Conservation (phyloP, 2,888 invertebrate species). For the Oscheius sp. region DNA sequence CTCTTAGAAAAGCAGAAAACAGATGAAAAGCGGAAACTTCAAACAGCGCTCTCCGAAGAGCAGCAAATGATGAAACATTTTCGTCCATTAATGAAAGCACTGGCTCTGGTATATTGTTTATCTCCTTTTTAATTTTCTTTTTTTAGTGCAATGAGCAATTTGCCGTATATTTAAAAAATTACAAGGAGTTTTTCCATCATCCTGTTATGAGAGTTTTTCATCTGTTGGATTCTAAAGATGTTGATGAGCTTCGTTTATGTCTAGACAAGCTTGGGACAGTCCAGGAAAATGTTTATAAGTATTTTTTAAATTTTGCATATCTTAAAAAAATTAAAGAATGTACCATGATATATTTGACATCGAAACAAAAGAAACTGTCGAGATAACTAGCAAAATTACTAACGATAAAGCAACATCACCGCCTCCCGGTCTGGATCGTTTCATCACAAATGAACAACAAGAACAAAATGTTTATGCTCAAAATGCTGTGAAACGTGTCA, state of each 20-base stretch:
- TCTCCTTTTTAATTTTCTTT: background rate
- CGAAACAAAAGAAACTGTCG: background rate
- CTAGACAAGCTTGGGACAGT: slow-evolving; percentile 44
- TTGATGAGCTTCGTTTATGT: slow-evolving; percentile 41
- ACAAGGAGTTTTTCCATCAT: slow-evolving; percentile 53
- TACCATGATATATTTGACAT: slow-evolving; percentile 37
- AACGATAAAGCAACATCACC: slow-evolving; percentile 9
- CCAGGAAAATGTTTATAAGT: slow-evolving; percentile 45
- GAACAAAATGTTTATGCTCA: slow-evolving; percentile 59
- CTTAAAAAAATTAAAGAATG: slow-evolving; percentile 38
- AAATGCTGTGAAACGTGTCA: slow-evolving; percentile 51
- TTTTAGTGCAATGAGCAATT: slow-evolving; percentile 47
- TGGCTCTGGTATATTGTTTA: slow-evolving; percentile 36
- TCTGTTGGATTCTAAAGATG: slow-evolving; percentile 35
- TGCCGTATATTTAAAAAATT: slow-evolving; percentile 42
- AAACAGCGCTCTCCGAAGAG: slow-evolving; percentile 48
- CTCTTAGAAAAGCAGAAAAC: slow-evolving; percentile 26
- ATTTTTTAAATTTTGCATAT: background rate
- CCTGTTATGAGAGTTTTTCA: slow-evolving; percentile 51
- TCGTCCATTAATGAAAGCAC: slow-evolving; percentile 50
- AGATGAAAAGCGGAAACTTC: slow-evolving; percentile 33
- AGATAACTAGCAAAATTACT: background rate
- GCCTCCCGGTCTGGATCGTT: slow-evolving; percentile 46
- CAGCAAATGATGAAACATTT: slow-evolving; percentile 55
- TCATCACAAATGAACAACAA: slow-evolving; percentile 43